Conservation (phyloP, 2,888 invertebrate genomes). For the Pheosia tremula region DNA sequence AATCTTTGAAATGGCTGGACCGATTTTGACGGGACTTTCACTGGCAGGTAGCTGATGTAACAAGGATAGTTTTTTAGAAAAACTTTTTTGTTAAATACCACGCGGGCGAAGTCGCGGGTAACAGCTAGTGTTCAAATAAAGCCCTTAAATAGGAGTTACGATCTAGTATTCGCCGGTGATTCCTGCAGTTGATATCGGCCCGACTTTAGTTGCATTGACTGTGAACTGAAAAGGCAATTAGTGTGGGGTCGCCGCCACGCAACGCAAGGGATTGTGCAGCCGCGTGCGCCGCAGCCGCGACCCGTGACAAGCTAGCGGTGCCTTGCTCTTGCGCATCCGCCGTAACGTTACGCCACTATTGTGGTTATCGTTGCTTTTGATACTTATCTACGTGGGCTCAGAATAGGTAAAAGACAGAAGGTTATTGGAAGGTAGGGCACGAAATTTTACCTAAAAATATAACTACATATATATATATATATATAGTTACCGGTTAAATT, state of each 20-base stretch:
- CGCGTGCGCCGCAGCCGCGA: conserved; percentile 41
- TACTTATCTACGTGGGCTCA: conserved; percentile 11
- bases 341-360: conserved; percentile 44
- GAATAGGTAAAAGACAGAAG: background rate
- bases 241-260: conserved; percentile 34
- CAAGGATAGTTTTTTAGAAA: too few species aligned
- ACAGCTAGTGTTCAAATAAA: too few species aligned
- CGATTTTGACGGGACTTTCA: too few species aligned
- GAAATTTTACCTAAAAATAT: background rate
- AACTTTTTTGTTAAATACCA: too few species aligned
- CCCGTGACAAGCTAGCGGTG: conserved; percentile 56
- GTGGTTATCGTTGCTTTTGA: conserved; percentile 24
- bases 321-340: conserved; percentile 31
- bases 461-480: background rate
- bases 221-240: conserved; percentile 43
- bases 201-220: too few species aligned
- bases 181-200: too few species aligned
- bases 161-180: too few species aligned
- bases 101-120: too few species aligned
- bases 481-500: too few species aligned
- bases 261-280: conserved; percentile 24
- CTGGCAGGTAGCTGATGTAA: too few species aligned
- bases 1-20: too few species aligned
- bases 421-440: background rate
- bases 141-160: too few species aligned